Percentiles rank a stretch among this genome's conserved stretches.
Evolutionary conservation across 2,888 invertebrate genomes (phyloP).

Genomic region (Platynereis dumerilii): DNA sequence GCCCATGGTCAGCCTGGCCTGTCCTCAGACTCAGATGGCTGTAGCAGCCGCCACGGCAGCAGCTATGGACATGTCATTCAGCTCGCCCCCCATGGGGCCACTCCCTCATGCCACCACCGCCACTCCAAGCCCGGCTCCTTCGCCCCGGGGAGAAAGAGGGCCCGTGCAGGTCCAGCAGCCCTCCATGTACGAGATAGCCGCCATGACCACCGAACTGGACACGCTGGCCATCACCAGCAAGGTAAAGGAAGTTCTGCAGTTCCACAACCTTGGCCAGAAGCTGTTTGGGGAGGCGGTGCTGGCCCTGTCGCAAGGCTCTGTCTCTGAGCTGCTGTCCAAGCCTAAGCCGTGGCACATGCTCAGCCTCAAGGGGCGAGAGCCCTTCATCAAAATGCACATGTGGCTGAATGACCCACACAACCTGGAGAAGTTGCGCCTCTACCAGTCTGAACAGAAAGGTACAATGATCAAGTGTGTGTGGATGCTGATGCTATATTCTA

Average conservation of each 20-base stretch:
- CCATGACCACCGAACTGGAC: conserved; percentile 93
- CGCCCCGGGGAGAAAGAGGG: no score
- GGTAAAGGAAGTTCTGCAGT: conserved; percentile 93
- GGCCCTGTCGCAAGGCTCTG: conserved; percentile 90
- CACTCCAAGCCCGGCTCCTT: no score
- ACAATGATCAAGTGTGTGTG: conserved; percentile 15
- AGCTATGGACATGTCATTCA: conserved; percentile 44
- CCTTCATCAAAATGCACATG: conserved; percentile 72
- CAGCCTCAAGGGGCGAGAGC: conserved; percentile 93
- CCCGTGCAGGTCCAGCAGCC: conserved; percentile 14
- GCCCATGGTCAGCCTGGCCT: no score
- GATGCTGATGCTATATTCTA: no score
- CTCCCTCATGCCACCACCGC: conserved; percentile 22
- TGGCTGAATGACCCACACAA: conserved; percentile 97
- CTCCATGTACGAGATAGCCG: conserved; percentile 75
- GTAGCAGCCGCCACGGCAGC: conserved; percentile 21
- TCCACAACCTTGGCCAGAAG: conserved; percentile 98
- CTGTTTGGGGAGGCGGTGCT: conserved; percentile 96
- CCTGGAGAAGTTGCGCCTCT: conserved; percentile 82
- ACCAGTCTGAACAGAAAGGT: conserved; percentile 63
- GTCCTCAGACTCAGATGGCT: no score
- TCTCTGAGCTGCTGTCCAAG: conserved; percentile 94
- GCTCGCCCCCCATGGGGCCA: conserved; percentile 38
- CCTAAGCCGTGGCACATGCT: conserved; percentile 99
- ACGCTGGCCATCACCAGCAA: conserved; percentile 95